Evolutionary conservation across 2,888 invertebrate species (phyloP).

Genomic region (Encarsia formosa): DNA sequence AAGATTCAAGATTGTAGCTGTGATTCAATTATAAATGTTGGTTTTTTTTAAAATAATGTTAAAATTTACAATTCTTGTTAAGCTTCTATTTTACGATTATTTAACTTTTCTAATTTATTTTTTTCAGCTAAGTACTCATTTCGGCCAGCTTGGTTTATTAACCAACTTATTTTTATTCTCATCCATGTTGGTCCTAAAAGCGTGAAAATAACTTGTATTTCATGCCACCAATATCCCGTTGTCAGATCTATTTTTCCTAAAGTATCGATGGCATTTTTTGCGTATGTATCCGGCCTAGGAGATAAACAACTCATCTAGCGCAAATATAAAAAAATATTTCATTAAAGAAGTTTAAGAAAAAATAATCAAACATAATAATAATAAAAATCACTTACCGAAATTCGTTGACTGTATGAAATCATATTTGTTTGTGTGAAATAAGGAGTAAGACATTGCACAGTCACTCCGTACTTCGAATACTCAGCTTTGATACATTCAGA

Average conservation of each 20-base stretch:
- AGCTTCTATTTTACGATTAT: no score
- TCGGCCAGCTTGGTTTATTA: slow-evolving; percentile 59
- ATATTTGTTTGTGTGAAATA: slow-evolving; percentile 88
- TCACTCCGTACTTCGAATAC: slow-evolving; percentile 69
- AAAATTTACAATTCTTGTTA: no score
- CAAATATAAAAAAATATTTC: background rate
- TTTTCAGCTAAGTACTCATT: slow-evolving; percentile 57
- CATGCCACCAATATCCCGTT: slow-evolving; percentile 88
- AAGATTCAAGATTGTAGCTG: no score
- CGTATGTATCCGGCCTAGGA: slow-evolving; percentile 57
- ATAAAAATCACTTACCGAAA: slow-evolving; percentile 56
- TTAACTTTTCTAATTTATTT: slow-evolving; percentile 12
- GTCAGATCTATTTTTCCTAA: slow-evolving; percentile 76
- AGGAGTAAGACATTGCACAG: slow-evolving; percentile 81
- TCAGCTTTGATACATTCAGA: slow-evolving; percentile 78
- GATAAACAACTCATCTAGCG: no score
- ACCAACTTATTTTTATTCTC: slow-evolving; percentile 58
- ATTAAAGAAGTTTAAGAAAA: background rate
- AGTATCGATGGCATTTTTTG: slow-evolving; percentile 71
- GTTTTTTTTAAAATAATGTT: no score
- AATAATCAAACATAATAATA: no score
- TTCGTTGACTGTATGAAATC: slow-evolving; percentile 73
- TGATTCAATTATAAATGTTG: no score
- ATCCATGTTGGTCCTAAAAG: slow-evolving; percentile 62
- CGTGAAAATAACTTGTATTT: slow-evolving; percentile 68